Conservation (phyloP, 2,888 invertebrate species). For the Drosophila phalerata region DNA sequence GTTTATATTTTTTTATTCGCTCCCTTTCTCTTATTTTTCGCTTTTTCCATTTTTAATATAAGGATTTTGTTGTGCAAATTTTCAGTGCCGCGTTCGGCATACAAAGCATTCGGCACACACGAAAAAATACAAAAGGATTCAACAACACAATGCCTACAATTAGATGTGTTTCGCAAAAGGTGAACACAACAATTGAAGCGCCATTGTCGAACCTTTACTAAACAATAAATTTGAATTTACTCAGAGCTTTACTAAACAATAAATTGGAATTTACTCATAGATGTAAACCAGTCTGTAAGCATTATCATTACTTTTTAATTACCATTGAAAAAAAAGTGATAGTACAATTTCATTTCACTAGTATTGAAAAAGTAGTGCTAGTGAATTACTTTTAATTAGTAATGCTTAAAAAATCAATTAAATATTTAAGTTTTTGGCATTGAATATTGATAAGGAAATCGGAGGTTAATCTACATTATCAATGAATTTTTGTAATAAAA, state of each 20-base stretch:
- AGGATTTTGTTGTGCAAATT: conserved; percentile 75
- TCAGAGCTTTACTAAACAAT: not conserved
- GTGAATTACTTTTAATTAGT: no score
- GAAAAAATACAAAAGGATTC: conserved; percentile 61
- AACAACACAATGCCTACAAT: conserved; percentile 50
- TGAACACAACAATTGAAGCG: conserved; percentile 37
- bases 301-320: no score
- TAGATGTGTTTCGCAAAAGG: conserved; percentile 49
- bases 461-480: no score
- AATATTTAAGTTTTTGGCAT: no score
- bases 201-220: conserved; percentile 16
- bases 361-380: no score
- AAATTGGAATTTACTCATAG: not conserved
- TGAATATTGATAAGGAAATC: no score
- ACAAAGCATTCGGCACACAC: conserved; percentile 60
- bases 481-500: no score
- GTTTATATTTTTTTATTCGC: conserved; percentile 60
- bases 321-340: no score
- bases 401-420: no score
- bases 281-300: no score
- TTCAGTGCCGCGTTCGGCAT: conserved; percentile 65
- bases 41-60: conserved; percentile 50
- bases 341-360: no score
- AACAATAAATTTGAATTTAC: not conserved
- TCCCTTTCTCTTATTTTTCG: not conserved